Percentiles rank a stretch among this genome's conserved stretches.
Conservation (phyloP, 2,797 vertebrate species). For the Macrochelys suwanniensis region DNA sequence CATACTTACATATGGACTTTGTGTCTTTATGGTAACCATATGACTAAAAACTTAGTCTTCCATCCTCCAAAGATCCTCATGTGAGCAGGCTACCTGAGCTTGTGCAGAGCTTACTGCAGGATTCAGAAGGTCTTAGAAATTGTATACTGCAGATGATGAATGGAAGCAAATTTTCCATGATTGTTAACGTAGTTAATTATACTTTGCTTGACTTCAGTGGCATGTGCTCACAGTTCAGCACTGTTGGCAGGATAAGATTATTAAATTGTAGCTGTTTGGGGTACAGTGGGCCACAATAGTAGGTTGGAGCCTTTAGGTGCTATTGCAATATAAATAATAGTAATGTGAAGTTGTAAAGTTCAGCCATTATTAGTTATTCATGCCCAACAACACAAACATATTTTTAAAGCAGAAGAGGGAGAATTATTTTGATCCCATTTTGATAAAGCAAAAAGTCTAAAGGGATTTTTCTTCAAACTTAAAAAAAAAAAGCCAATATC, state of each 20-base stretch:
- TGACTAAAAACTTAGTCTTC: not conserved
- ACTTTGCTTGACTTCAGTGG: not conserved
- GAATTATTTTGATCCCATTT: not conserved
- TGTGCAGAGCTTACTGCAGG: not conserved
- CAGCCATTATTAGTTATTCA: not conserved
- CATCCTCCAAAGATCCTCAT: not conserved
- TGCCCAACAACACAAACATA: not conserved
- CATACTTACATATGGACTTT: not conserved
- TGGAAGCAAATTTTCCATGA: not conserved
- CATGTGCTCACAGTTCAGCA: no score
- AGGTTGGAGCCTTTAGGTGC: not conserved
- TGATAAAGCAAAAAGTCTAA: not conserved
- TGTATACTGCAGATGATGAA: not conserved
- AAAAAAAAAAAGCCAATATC: not conserved
- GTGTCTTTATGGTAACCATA: not conserved
- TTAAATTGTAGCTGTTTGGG: rapidly evolving
- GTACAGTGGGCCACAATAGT: not conserved
- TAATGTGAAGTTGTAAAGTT: not conserved
- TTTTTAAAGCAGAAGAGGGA: not conserved
- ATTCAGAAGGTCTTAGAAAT: not conserved
- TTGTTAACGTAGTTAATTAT: not conserved
- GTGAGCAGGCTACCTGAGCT: not conserved
- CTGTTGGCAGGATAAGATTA: not conserved
- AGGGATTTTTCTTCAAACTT: not conserved
- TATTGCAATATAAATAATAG: not conserved